phyloP scores from a whole-genome alignment of 1,140 invertebrate species.

The Drosophila simulans region DNA sequence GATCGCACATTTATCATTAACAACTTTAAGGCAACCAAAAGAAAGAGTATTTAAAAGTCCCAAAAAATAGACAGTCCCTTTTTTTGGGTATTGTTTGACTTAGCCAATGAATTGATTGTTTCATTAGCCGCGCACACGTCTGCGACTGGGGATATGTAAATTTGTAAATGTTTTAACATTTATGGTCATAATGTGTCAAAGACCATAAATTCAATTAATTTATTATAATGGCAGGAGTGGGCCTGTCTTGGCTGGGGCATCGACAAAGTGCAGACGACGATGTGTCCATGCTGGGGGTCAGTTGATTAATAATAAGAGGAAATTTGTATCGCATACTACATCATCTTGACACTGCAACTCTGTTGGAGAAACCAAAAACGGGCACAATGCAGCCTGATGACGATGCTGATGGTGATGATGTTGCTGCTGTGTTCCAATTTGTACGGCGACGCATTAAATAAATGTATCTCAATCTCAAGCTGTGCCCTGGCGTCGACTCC shows the following conservation, averaged over 20 bases:
- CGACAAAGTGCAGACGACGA: slow-evolving; percentile 17
- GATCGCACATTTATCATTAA: too few species aligned
- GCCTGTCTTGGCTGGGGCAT: slow-evolving; percentile 1
- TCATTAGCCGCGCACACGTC: slow-evolving; percentile 60
- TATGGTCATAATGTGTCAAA: slow-evolving; percentile 81
- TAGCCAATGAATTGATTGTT: slow-evolving; percentile 62
- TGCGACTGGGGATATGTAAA: slow-evolving; percentile 34
- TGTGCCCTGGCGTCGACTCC: slow-evolving; percentile 59
- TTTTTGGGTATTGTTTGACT: not conserved
- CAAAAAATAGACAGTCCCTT: not conserved
- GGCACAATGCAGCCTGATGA: slow-evolving; percentile 58
- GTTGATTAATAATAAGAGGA: slow-evolving; percentile 56
- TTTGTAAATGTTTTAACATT: slow-evolving; percentile 56
- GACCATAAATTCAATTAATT: slow-evolving; percentile 83
- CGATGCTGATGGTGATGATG: slow-evolving; percentile 32
- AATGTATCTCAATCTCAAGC: slow-evolving; percentile 82
- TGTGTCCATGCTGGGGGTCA: slow-evolving; percentile 46
- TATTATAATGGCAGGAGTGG: slow-evolving; percentile 68
- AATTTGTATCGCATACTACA: slow-evolving; percentile 60
- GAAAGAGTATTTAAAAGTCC: slow-evolving; percentile 30
- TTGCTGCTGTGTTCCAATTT: slow-evolving; percentile 63
- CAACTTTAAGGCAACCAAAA: not conserved
- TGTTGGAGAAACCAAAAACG: slow-evolving; percentile 2
- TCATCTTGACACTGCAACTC: slow-evolving; percentile 67
- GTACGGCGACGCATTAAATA: slow-evolving; percentile 73